Percentiles rank a stretch among this genome's conserved stretches.
Conservation (phyloP, 2,113 vertebrate species). For the Ranitomeya variabilis region DNA sequence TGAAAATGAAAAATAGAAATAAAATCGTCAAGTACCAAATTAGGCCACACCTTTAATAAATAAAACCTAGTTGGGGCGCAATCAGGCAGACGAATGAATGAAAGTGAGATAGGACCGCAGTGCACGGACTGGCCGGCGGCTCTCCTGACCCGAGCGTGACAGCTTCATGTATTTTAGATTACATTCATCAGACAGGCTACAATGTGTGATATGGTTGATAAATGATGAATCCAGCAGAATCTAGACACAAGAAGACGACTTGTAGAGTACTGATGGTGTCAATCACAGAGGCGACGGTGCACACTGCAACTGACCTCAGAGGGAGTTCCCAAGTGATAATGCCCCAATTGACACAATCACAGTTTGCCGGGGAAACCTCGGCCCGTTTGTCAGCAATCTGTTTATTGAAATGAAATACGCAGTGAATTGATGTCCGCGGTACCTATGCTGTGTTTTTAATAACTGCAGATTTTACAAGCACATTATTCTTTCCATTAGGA, state of each 20-base stretch:
- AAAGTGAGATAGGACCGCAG: too few relatives aligned
- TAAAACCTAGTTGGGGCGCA: too few relatives aligned
- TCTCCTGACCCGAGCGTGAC: too few relatives aligned
- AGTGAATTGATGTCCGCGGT: conserved; percentile 82
- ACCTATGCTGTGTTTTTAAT: conserved; percentile 85
- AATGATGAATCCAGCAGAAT: not conserved
- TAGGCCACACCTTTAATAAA: too few relatives aligned
- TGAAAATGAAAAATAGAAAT: too few relatives aligned
- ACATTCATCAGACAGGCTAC: not conserved
- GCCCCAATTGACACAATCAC: conserved; percentile 18
- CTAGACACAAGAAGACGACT: not conserved
- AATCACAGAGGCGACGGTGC: not conserved
- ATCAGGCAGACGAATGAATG: too few relatives aligned
- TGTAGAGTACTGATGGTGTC: conserved; percentile 3
- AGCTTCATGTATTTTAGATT: not conserved
- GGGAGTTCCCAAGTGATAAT: conserved; percentile 32
- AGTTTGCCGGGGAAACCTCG: conserved; percentile 19
- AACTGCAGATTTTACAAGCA: conserved; percentile 87
- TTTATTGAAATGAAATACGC: conserved; percentile 83
- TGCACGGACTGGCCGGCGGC: too few relatives aligned
- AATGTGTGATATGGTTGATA: not conserved
- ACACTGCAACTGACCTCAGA: conserved; percentile 6
- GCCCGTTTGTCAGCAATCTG: conserved; percentile 76
- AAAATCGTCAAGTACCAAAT: too few relatives aligned
- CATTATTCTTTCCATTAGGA: conserved; percentile 91